Conservation (phyloP, 2,113 vertebrate species). For the Pterocles gutturalis region DNA sequence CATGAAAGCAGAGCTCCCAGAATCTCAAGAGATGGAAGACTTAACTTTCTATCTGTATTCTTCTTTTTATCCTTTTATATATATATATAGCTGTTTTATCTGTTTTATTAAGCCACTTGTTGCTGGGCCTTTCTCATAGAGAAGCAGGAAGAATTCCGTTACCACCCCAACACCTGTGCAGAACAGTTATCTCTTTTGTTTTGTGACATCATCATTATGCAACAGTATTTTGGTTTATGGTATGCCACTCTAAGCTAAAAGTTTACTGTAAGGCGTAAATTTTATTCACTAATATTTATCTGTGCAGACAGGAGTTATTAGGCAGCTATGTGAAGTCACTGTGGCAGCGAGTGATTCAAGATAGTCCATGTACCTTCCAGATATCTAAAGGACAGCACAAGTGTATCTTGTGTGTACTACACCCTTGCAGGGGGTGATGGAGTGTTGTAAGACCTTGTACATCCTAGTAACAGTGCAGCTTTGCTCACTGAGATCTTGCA, state of each 20-base stretch:
- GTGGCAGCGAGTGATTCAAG: background rate
- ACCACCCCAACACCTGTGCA: background rate
- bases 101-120: background rate
- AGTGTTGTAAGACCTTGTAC: background rate
- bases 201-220: background rate
- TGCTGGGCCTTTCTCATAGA: background rate
- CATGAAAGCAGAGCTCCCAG: background rate
- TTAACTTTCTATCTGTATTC: background rate
- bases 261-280: background rate
- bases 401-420: background rate
- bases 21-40: background rate
- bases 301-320: background rate
- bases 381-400: background rate
- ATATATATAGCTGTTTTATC: too few relatives aligned
- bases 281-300: background rate
- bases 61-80: too few relatives aligned
- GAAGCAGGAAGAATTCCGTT: background rate
- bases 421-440: fast-evolving
- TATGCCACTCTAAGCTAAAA: background rate
- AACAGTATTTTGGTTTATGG: background rate
- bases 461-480: background rate
- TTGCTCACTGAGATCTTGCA: background rate
- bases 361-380: background rate
- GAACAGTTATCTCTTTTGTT: background rate
- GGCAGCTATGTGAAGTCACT: background rate